Base-by-base conservation (phyloP, 2,113 vertebrate genomes). In the Rissa tridactyla region DNA sequence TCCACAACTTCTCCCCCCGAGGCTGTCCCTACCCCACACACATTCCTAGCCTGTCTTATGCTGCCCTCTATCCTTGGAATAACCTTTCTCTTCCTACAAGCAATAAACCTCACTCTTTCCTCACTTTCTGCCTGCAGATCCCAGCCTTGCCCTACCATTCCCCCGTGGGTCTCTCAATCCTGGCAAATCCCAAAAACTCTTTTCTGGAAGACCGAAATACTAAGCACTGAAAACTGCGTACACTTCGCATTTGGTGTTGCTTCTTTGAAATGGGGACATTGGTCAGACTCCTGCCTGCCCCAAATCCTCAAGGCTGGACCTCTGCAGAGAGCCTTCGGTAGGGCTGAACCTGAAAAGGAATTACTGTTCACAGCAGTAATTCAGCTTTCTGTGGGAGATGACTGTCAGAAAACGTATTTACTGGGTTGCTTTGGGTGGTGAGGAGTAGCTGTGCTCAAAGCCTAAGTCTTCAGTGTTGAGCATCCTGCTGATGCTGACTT, bases 51-150 rank as follows among this genome's bases (percentile, higher is more conserved):
- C 97, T 94, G 94, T 90, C 93, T 96, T 76, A 85, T 96, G 95
- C 96, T 97, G 96, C 96, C 96, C 96, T 95, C 96, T 96, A 94
- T 54, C 94, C 94, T 85, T 95, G 82, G 81, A 93, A 96, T 83
- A 91, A 94, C 75, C 69, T 83, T 88, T 85, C 68, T 88, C 86
- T 55, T 87, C 36, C 76, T 86, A 51, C 55, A 68, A 51, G 78
- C 79, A 58, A 15, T 7, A 51, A 88, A 71, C 51, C 64, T 86
- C 83, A 5, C 25, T 77, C 78, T 54, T 51, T 18, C 78, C 78
- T 4, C 55, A 32, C 34, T 52, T 66, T 68, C 73, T 52, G 57
- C 75, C 65, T 26, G 44, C 61, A 27, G n/a, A 40, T 17, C 84
- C 66, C 81, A 83, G 58, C 3, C 0, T 5, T 61, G 30, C 42